phyloP scores from a whole-genome alignment of 2,797 vertebrate species.

The Anniella stebbinsi region DNA sequence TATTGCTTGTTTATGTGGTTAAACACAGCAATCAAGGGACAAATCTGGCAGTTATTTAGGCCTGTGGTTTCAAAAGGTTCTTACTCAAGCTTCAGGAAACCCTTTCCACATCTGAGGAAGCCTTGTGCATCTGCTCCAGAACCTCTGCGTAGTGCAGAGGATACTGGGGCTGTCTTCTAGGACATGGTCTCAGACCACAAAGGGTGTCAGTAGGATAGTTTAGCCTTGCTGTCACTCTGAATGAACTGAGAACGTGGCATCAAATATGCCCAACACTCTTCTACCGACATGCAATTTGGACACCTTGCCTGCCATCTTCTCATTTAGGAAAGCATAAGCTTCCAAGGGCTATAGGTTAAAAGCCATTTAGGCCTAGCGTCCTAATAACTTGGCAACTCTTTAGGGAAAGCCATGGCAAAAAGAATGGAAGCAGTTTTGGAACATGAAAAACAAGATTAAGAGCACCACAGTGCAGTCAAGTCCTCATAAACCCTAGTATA shows the following conservation, averaged over 20 bases:
- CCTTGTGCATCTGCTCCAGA: neutral
- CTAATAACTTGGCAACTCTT: neutral
- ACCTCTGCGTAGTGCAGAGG: neutral
- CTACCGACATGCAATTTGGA: neutral
- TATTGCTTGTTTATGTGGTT: neutral
- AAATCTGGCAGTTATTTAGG: neutral
- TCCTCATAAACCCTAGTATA: neutral
- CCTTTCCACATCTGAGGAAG: neutral
- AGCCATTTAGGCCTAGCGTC: neutral
- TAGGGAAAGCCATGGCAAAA: neutral
- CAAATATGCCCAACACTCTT: neutral
- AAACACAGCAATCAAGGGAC: neutral
- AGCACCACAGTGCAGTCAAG: neutral
- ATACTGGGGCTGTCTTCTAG: neutral
- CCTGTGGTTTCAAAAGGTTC: neutral
- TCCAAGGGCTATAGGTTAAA: neutral
- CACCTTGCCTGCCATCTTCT: neutral
- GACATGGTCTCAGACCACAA: neutral
- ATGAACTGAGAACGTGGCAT: neutral
- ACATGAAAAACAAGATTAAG: neutral
- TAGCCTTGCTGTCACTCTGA: neutral
- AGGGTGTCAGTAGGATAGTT: neutral
- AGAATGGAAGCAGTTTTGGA: neutral
- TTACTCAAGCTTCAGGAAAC: neutral
- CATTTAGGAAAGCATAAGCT: neutral